Evolutionary conservation across 35 echinoderm and acorn worm species (phyloP), one percentile per base, ranked within the genome.

Genomic region (Stichopus chloronotus): DNA sequence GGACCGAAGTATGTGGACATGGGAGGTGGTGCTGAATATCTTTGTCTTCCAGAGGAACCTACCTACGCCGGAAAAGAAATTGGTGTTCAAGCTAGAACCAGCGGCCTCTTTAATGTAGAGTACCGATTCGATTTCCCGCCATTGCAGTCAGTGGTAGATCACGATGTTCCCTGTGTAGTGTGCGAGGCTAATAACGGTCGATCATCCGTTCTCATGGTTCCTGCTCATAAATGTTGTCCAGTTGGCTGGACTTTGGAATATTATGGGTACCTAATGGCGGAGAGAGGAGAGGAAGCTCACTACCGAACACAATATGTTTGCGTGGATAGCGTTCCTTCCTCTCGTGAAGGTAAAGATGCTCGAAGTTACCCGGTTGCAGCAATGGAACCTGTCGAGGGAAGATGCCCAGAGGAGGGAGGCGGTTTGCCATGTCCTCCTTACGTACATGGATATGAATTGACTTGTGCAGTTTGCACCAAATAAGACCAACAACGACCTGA

Each of bases 221-320:
- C 94, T 8, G 94, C 94, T 58, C 56, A 81, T 25, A 72, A 22
- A 9, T 78, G 24, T 13, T 95, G 94, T 79, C 94, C 90, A 17
- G 13, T 16, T 19, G 90, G 94, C 5, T 95, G 94, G 94, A 95
- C 82, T 14, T 55, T 30, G 55, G 94, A 95, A 87, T 95, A 95
- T 61, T 63, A 56, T 56, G 93, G 93, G 30, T 94, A 80, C 25
- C 87, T 94, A 8, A 91, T 94, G 93, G 77, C 87, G 19, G 69
- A 74, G 7, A 14, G 20, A 74, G 6, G 69, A 7, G 8, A 3
- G 1, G 59, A 1, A 61, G 14, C 1, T 61, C 69, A 72, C 22
- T n/a, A 74, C 13, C 69, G 17, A 7, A 6, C 17, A 19, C 69
- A 74, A 21, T 74, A 74, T 74, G 69, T 74, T 7, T 74, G 69